Evolutionary conservation across 2,888 invertebrate genomes (phyloP), one percentile per base, ranked within the genome.

Genomic region (Apodemia duryi): DNA sequence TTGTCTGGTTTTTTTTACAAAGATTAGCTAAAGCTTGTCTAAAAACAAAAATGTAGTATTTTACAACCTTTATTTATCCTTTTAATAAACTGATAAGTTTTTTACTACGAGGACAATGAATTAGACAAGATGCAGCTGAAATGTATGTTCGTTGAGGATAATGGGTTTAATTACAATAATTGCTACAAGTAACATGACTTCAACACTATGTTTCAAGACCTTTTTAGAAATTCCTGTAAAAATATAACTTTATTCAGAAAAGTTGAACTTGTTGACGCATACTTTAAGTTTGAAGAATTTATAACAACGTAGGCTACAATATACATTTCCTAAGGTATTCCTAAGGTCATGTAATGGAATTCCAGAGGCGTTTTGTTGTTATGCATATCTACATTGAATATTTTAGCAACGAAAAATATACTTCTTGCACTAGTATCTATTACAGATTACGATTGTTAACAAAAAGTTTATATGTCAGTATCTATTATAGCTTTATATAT

Each of bases 221-320:
- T 57, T 57, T 57, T 57, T 57, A 57, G 13, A 57, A 57, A 57
- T 57, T 57, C 57, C 10, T 29, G 28, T 57, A 57, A 57, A 21
- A 32, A 57, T 46, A 28, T 28, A 57, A 57, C 57, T 32, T 46
- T 46, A 13, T 46, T 11, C 5, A 5, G 57, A 57, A 57, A 57
- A 57, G 32, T 32, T 32, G 6, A 57, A 28, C 29, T 32, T 10
- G 29, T 32, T 13, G 6, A 10, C 32, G 32, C 57, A 57, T 57
- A 54, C 28, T 54, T 54, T 28, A 28, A 28, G 28, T 29, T 57
- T 57, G 57, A 32, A 32, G 57, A 57, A 54, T 54, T 32, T 32
- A 1, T 57, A 57, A 46, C 5, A 57, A 54, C 4, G n/a, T 54
- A 29, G 46, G 46, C 46, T 29, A 28, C 32, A 13, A 32, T 57